phyloP scores from a whole-genome alignment of 2,113 vertebrate genomes.

The Mirounga angustirostris region DNA sequence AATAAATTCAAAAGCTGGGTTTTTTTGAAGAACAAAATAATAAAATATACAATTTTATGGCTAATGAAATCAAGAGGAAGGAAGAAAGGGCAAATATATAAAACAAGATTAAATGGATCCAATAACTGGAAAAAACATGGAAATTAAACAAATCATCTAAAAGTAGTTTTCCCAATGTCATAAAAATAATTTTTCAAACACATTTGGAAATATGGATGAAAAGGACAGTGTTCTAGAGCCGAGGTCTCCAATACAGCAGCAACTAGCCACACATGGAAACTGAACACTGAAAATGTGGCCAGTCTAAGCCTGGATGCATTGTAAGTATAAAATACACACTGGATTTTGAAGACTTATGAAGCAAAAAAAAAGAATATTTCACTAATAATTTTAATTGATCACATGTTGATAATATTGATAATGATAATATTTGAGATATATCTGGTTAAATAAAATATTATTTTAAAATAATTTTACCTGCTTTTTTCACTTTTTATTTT shows the following conservation, averaged over 20 bases:
- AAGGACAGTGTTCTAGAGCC: not conserved
- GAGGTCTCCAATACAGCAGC: not conserved
- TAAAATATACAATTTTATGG: not conserved
- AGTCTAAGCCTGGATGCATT: not conserved
- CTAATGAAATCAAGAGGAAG: constrained; percentile 32
- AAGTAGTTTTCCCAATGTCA: not conserved
- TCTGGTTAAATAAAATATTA: not conserved
- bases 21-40: constrained; percentile 34
- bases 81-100: not conserved
- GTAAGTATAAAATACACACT: not conserved
- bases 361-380: not conserved
- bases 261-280: not conserved
- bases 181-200: constrained; percentile 28
- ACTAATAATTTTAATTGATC: not conserved
- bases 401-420: not conserved
- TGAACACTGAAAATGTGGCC: not conserved
- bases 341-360: not conserved
- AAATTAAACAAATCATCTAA: constrained; percentile 26
- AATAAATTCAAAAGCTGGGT: constrained; percentile 16
- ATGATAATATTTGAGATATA: not conserved
- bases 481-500: not conserved
- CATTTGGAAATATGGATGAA: not conserved
- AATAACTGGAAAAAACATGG: not conserved
- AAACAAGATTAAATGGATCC: constrained; percentile 24
- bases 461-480: constrained; percentile 15